Evolutionary conservation across 2,797 vertebrate genomes (phyloP).

Genomic region (Manis pentadactyla): DNA sequence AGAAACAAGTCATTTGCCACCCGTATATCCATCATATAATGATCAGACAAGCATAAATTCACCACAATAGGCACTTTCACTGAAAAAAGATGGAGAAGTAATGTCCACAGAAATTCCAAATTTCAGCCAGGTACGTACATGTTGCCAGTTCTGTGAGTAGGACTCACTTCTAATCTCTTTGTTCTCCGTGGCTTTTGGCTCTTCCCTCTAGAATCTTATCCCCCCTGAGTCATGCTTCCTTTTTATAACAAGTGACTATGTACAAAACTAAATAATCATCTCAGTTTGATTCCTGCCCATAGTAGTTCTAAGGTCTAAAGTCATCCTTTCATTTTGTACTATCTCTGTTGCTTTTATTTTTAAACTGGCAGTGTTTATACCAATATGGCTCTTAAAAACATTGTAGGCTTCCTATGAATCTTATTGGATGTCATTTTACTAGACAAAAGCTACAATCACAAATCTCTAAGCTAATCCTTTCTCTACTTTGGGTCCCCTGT

Average conservation of each 20-base stretch:
- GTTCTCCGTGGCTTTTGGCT: background rate
- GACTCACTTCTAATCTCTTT: background rate
- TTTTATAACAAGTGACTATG: background rate
- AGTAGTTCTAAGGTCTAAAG: background rate
- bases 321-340: background rate
- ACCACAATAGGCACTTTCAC: background rate
- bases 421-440: background rate
- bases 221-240: background rate
- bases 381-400: background rate
- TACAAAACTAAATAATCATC: conserved; percentile 2
- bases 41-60: background rate
- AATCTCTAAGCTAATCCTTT: background rate
- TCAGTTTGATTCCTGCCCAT: background rate
- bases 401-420: background rate
- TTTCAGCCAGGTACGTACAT: background rate
- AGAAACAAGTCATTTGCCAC: background rate
- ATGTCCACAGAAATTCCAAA: background rate
- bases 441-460: background rate
- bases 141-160: background rate
- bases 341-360: background rate
- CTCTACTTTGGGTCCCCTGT: background rate
- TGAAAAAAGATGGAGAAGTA: background rate
- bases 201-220: background rate
- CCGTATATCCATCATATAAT: background rate
- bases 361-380: conserved; percentile 2